A percentile compares a stretch with the other conserved stretches of the same genome.
These are phyloP conservation scores for Haliclona indistincta DNA, from an alignment of 37 sponge, comb jelly and placozoan genomes.

Conservation along the genomic window DNA sequence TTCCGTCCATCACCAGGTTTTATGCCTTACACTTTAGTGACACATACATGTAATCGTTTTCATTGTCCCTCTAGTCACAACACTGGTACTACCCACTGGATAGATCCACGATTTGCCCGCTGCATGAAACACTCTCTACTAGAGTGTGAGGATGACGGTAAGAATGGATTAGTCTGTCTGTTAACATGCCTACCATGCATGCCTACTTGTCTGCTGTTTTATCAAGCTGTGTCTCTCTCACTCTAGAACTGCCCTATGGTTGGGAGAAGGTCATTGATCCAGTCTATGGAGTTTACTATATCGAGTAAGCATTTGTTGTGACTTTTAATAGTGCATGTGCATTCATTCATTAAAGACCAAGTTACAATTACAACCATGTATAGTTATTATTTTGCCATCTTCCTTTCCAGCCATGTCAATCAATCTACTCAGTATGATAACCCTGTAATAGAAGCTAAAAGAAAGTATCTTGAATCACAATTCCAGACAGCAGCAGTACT, in stretches of 20 bases:
- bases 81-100: constrained; percentile 94
- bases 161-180: constrained; percentile 10
- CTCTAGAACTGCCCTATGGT: constrained; percentile 91
- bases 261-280: constrained; percentile 94
- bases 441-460: constrained; percentile 71
- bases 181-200: background rate
- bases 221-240: too few species aligned
- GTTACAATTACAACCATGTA: constrained; percentile 2
- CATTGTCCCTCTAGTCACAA: constrained; percentile 86
- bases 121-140: constrained; percentile 66
- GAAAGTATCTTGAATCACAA: constrained; percentile 53
- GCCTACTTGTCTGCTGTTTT: too few species aligned
- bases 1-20: too few species aligned
- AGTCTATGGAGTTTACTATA: constrained; percentile 88
- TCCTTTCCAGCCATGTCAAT: constrained; percentile 85
- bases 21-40: too few species aligned
- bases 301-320: constrained; percentile 91
- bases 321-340: too few species aligned
- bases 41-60: too few species aligned
- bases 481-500: constrained; percentile 72
- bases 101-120: constrained; percentile 88
- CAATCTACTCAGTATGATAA: constrained; percentile 85
- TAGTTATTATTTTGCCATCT: too few species aligned
- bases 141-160: constrained; percentile 88
- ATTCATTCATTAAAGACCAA: too few species aligned